These are phyloP conservation scores for Blastobasis lacticolella DNA, from an alignment of 2,888 invertebrate species.

Conservation along the genomic window DNA sequence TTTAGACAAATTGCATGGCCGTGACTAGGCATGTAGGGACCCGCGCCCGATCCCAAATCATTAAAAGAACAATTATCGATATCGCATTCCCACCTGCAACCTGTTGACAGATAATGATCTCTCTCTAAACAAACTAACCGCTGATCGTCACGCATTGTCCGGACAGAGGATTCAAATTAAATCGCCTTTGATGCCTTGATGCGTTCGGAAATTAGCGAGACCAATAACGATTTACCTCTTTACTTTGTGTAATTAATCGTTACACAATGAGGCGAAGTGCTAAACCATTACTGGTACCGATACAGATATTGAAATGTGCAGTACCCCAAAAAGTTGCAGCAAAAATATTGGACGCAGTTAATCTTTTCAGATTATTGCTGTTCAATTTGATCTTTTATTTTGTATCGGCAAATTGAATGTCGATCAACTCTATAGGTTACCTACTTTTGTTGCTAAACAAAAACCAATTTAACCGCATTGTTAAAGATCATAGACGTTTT, in stretches of 20 bases:
- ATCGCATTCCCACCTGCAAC: constrained; percentile 70
- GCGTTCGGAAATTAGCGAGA: too few relatives aligned
- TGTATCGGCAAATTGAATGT: constrained; percentile 20
- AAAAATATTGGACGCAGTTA: not conserved
- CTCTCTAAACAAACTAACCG: constrained; percentile 59
- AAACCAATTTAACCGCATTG: constrained; percentile 55
- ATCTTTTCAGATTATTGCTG: constrained; percentile 2
- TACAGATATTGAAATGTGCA: too few relatives aligned
- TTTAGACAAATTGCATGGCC: constrained; percentile 74
- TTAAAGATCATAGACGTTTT: constrained; percentile 58
- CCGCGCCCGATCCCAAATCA: constrained; percentile 63
- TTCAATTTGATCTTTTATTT: constrained; percentile 1
- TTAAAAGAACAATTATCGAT: constrained; percentile 74
- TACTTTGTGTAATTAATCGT: not conserved
- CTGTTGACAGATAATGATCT: constrained; percentile 68
- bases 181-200: constrained; percentile 26
- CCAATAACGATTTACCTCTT: not conserved
- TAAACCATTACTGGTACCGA: too few relatives aligned
- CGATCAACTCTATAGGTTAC: constrained; percentile 35
- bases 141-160: constrained; percentile 31
- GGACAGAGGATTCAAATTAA: constrained; percentile 27
- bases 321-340: too few relatives aligned
- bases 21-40: constrained; percentile 69
- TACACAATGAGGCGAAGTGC: too few relatives aligned
- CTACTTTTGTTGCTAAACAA: constrained; percentile 37